Conservation (phyloP, 1,140 invertebrate species). For the Drosophila bocki region DNA sequence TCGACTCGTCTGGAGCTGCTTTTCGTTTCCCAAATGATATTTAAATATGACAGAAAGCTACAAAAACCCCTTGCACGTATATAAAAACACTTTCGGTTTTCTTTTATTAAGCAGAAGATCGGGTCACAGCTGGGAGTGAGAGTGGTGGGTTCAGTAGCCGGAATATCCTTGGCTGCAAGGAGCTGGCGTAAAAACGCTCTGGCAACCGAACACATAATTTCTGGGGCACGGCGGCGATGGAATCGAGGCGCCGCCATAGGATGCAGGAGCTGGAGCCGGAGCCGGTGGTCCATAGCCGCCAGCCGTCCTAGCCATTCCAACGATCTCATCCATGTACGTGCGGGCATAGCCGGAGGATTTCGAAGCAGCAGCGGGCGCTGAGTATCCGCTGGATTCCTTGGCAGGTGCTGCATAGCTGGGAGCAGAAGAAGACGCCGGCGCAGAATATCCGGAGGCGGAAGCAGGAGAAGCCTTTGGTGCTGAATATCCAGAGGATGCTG, state of each 20-base stretch:
- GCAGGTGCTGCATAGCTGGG: constrained; percentile 38
- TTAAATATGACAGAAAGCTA: no score
- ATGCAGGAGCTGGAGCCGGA: constrained; percentile 11
- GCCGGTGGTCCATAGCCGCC: constrained; percentile 27
- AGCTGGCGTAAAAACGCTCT: constrained; percentile 54
- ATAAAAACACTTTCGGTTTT: not conserved
- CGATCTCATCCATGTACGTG: constrained; percentile 25
- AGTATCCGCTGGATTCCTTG: constrained; percentile 24
- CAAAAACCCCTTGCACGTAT: no score
- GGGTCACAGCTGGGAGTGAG: not conserved
- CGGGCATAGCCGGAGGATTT: constrained; percentile 57
- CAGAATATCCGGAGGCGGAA: constrained; percentile 20
- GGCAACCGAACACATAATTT: constrained; percentile 64
- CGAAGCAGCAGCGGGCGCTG: constrained; percentile 29
- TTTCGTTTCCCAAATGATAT: no score
- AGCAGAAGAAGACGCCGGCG: constrained; percentile 12
- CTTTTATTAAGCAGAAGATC: constrained; percentile 3
- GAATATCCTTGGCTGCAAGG: constrained; percentile 54
- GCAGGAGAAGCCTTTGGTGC: constrained; percentile 13
- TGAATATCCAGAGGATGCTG: constrained; percentile 32
- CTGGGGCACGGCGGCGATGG: constrained; percentile 59
- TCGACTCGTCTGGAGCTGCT: no score
- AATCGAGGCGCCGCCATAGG: constrained; percentile 41
- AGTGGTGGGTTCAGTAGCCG: constrained; percentile 28
- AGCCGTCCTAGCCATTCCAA: constrained; percentile 31